These are phyloP conservation scores for Camelus bactrianus DNA, from an alignment of 2,113 vertebrate genomes.

Conservation along the genomic window DNA sequence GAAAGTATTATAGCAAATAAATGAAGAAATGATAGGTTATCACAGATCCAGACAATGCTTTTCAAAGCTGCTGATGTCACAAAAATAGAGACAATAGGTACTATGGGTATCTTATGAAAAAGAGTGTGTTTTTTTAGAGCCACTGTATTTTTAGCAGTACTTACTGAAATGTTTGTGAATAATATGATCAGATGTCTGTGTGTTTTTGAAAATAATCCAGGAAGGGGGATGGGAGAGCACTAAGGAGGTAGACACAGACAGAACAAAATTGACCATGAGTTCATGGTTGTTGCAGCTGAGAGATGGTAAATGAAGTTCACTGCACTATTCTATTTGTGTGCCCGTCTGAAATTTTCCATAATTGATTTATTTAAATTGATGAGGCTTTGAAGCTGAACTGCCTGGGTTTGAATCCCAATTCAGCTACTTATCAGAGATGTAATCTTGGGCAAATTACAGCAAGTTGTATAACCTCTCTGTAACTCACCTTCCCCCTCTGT, in stretches of 20 bases:
- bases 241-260: neutral
- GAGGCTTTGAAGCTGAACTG: neutral
- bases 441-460: neutral
- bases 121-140: neutral
- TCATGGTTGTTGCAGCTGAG: neutral
- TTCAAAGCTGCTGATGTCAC: neutral
- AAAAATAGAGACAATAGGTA: neutral
- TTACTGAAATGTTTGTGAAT: neutral
- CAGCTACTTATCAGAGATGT: neutral
- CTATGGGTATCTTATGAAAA: neutral
- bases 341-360: neutral
- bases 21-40: neutral
- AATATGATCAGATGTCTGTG: neutral
- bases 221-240: neutral
- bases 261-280: neutral
- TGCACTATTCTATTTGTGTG: neutral
- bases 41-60: neutral
- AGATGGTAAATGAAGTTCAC: neutral
- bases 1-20: neutral
- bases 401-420: neutral
- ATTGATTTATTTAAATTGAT: neutral
- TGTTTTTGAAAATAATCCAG: conserved; percentile 10
- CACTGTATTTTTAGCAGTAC: neutral
- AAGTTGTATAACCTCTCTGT: neutral
- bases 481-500: neutral